Evolutionary conservation across 2,888 invertebrate genomes (phyloP).

Genomic region (Holacanthella duospinosa): DNA sequence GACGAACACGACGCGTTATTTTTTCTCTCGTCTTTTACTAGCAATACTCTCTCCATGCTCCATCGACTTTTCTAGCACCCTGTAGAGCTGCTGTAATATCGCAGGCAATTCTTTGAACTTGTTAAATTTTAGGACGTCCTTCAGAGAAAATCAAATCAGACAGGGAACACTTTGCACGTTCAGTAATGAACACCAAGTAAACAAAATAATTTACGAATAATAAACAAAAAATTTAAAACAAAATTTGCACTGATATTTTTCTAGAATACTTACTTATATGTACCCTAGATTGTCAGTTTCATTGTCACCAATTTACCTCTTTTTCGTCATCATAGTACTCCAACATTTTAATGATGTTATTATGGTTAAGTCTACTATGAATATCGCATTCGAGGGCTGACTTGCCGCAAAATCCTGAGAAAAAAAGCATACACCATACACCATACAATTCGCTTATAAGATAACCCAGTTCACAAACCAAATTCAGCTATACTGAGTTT

Average conservation of each 20-base stretch:
- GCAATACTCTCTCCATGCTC: too few relatives aligned
- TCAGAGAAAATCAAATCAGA: slow-evolving; percentile 72
- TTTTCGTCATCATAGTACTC: slow-evolving; percentile 89
- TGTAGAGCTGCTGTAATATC: slow-evolving; percentile 85
- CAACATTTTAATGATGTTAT: slow-evolving; percentile 86
- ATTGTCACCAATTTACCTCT: slow-evolving; percentile 50
- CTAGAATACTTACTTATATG: not conserved
- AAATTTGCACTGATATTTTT: not conserved
- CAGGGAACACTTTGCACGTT: slow-evolving; percentile 81
- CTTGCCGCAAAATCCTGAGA: too few relatives aligned
- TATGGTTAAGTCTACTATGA: slow-evolving; percentile 75
- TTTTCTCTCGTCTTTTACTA: too few relatives aligned
- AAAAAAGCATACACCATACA: too few relatives aligned
- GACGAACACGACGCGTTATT: too few relatives aligned
- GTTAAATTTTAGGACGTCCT: slow-evolving; percentile 56
- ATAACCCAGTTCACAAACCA: too few relatives aligned
- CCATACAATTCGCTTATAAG: too few relatives aligned
- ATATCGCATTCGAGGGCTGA: slow-evolving; percentile 94
- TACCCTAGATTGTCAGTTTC: not conserved
- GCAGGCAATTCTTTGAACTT: slow-evolving; percentile 70
- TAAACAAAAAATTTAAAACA: not conserved
- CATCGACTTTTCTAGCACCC: too few relatives aligned
- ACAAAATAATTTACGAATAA: slow-evolving; percentile 31
- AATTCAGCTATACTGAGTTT: too few relatives aligned
- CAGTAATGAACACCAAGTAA: slow-evolving; percentile 81